Conservation (phyloP, 2,113 vertebrate genomes). For the Etheostoma cragini region DNA sequence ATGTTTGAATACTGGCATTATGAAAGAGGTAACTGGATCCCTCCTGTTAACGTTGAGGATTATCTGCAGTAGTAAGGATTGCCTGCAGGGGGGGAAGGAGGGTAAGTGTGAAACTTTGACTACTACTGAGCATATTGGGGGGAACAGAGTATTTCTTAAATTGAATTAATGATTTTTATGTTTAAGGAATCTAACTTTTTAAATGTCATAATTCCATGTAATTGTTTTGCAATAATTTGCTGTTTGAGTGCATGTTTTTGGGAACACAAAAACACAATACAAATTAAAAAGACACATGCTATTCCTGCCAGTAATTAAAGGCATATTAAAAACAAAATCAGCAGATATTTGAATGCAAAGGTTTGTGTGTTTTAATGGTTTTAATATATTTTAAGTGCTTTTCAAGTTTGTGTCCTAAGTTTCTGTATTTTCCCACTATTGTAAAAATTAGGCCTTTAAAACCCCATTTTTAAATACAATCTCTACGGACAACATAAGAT, state of each 20-base stretch:
- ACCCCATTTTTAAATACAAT: not conserved
- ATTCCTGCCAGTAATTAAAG: not conserved
- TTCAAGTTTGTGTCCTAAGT: not conserved
- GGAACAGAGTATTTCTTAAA: not conserved
- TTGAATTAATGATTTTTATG: not conserved
- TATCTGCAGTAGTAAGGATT: not conserved
- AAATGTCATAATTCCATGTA: not conserved
- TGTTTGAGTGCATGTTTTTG: not conserved
- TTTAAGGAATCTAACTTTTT: not conserved
- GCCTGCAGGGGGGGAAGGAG: conserved; percentile 13
- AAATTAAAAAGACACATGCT: not conserved
- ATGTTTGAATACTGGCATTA: not conserved
- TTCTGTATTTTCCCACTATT: not conserved
- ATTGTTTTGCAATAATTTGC: too few relatives aligned
- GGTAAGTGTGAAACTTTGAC: not conserved
- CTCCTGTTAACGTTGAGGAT: not conserved
- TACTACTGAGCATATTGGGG: not conserved
- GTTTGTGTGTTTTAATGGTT: not conserved
- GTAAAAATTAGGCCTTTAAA: not conserved
- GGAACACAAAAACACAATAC: not conserved
- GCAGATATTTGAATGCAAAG: not conserved
- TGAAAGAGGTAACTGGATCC: not conserved
- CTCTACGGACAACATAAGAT: not conserved
- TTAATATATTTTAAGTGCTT: not conserved
- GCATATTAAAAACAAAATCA: not conserved